A percentile compares a stretch with the other conserved stretches of the same genome.
These are phyloP conservation scores for Coreoperca whiteheadi DNA, from an alignment of 2,113 vertebrate genomes.

Conservation along the genomic window DNA sequence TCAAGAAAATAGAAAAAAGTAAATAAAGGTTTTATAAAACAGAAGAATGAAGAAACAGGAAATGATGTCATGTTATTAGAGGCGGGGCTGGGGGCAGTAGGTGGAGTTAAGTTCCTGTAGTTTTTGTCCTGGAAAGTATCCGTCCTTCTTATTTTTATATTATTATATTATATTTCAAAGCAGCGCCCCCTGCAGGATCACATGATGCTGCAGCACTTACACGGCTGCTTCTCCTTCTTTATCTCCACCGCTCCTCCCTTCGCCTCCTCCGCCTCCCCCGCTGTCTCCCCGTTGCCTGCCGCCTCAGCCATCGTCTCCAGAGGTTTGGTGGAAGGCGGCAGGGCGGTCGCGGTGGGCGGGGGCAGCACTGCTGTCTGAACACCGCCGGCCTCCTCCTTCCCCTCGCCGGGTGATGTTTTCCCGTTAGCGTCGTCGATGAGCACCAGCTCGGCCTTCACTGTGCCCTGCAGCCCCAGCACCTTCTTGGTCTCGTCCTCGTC, in stretches of 20 bases:
- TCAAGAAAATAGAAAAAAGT: slow-evolving; percentile 59
- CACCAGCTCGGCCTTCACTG: slow-evolving; percentile 93
- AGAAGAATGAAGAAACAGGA: slow-evolving; percentile 58
- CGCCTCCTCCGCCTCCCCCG: slow-evolving; percentile 31
- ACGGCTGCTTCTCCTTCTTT: slow-evolving; percentile 91
- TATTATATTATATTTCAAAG: background rate
- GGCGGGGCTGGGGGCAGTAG: slow-evolving; percentile 42
- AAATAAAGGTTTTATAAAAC: slow-evolving; percentile 54
- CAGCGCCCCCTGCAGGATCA: slow-evolving; percentile 77
- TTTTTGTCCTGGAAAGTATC: slow-evolving; percentile 41
- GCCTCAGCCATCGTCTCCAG: slow-evolving; percentile 47
- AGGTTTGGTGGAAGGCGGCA: background rate
- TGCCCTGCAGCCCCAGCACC: slow-evolving; percentile 91
- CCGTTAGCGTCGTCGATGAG: slow-evolving; percentile 87
- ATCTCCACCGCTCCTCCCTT: slow-evolving; percentile 79
- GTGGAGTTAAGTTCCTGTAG: slow-evolving; percentile 48
- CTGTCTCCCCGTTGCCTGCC: slow-evolving; percentile 17
- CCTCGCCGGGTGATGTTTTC: slow-evolving; percentile 51
- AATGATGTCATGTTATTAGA: slow-evolving; percentile 53
- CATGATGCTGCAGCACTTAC: slow-evolving; percentile 96
- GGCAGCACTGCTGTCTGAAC: slow-evolving; percentile 58
- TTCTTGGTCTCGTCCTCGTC: slow-evolving; percentile 93
- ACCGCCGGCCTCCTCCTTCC: rapidly evolving
- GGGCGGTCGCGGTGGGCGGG: slow-evolving; percentile 78
- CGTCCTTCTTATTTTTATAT: slow-evolving; percentile 15